Conservation (phyloP, 2,888 invertebrate species). For the Phengaris arion region DNA sequence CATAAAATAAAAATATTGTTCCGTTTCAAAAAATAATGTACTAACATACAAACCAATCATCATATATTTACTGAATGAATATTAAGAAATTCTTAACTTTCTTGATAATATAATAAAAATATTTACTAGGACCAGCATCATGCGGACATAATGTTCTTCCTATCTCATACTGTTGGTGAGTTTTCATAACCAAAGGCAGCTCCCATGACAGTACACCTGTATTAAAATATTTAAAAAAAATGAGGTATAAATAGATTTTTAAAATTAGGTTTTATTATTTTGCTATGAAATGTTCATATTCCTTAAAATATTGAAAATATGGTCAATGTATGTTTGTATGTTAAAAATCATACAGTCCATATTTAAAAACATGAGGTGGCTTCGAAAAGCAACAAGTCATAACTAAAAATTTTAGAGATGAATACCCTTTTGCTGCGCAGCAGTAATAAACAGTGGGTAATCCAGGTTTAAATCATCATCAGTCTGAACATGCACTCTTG, state of each 20-base stretch:
- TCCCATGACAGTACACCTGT: conserved; percentile 87
- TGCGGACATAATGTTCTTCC: conserved; percentile 83
- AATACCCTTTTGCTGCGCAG: conserved; percentile 82
- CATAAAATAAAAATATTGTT: too few species aligned
- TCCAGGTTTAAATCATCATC: conserved; percentile 49
- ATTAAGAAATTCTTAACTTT: neutral
- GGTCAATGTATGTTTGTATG: too few species aligned
- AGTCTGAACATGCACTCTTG: conserved; percentile 60
- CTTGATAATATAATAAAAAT: neutral
- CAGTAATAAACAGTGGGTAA: conserved; percentile 85
- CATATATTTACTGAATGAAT: neutral
- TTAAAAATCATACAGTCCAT: too few species aligned
- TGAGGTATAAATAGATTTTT: too few species aligned
- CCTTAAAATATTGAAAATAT: too few species aligned
- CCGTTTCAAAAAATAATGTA: too few species aligned
- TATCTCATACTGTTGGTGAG: conserved; percentile 65
- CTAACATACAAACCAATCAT: too few species aligned
- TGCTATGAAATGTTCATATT: too few species aligned
- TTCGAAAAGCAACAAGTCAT: too few species aligned
- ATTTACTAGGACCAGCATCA: conserved; percentile 69
- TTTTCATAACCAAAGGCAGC: conserved; percentile 80
- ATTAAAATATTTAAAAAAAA: neutral
- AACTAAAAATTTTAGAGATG: neutral
- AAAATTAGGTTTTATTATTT: too few species aligned
- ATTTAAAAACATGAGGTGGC: too few species aligned